Base-by-base conservation (phyloP, 2,797 vertebrate genomes). In the Xenopus petersii region DNA sequence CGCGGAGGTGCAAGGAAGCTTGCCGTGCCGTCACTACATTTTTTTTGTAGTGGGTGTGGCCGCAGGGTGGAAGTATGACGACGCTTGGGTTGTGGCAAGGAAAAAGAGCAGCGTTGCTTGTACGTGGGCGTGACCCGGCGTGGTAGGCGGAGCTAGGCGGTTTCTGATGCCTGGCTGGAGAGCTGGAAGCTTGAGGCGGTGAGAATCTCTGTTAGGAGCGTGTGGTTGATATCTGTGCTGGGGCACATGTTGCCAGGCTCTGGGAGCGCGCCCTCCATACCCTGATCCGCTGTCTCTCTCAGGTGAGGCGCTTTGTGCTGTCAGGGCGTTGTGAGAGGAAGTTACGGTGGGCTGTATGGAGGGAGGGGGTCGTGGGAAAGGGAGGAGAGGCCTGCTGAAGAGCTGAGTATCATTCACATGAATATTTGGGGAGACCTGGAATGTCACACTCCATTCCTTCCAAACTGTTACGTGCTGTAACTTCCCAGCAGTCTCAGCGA, bases 121-220 rank as follows among this genome's bases (percentile, higher is more conserved):
- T 42, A 42, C 36, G 36, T 9, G 69, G 70, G 75, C 70, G 75
- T 33, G 47, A 56, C 12, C 8, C 10, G 1, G 49, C 0, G 7
- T 7, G 21, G 49, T 68, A 17, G 75, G 75, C 70, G 70, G 64
- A 36, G 70, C 21, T 6, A 62, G 33, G 33, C 21, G 36, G 48
- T 64, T 42, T 49, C 33, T 36, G 75, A 70, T 77, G 75, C 72
- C 64, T 77, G 30, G 36, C 75, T 30, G 65, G n/a, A 21, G 69
- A 72, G 64, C 46, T 71, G 55, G 64, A 17, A 36, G 42, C 70
- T 67, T 13, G 16, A 24, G 63, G 64, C 70, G 69, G 69, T 71
- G 24, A 46, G 67, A n/a, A 42, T 12, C 63, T 26, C 11, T 12
- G 49, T 51, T 0, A 51, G 49, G 49, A 9, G 3, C 11, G 49